Percentiles rank a stretch among this genome's conserved stretches.
phyloP scores from a whole-genome alignment of 2,113 vertebrate genomes.

The Ptyas mucosa region DNA sequence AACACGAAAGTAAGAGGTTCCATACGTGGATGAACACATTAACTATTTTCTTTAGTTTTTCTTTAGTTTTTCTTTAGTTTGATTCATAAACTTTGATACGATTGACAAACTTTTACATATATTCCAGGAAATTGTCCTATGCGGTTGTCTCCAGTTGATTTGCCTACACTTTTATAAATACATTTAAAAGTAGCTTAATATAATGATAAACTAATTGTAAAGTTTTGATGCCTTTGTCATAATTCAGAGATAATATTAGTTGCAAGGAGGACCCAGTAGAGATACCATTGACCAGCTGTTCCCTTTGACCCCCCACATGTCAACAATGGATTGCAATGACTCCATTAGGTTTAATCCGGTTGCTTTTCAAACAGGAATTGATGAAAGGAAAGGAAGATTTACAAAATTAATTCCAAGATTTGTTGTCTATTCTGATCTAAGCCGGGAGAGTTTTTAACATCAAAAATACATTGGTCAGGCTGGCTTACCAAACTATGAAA shows the following conservation, averaged over 20 bases:
- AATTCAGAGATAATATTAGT: neutral
- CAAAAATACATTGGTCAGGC: conserved; percentile 35
- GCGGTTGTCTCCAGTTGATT: too few species aligned
- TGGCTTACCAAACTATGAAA: conserved; percentile 14
- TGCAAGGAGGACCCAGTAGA: conserved; percentile 8
- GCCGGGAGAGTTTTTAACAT: neutral
- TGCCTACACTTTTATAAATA: neutral
- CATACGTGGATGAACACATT: neutral
- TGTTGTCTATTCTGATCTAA: neutral
- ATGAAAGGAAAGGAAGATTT: neutral
- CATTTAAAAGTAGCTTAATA: neutral
- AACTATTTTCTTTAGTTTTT: neutral
- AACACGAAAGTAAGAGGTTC: neutral
- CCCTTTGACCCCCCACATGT: neutral
- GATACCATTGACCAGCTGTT: conserved; percentile 7
- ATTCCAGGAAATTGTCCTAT: neutral
- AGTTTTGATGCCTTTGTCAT: neutral
- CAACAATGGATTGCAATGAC: neutral
- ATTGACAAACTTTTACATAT: neutral
- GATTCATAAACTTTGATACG: neutral
- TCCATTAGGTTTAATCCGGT: neutral
- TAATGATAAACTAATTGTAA: neutral
- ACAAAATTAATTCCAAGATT: neutral
- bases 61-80: neutral
- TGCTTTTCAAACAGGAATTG: neutral